phyloP scores from a whole-genome alignment of 2,113 vertebrate species.

The Gnathonemus echidnorhynchus region DNA sequence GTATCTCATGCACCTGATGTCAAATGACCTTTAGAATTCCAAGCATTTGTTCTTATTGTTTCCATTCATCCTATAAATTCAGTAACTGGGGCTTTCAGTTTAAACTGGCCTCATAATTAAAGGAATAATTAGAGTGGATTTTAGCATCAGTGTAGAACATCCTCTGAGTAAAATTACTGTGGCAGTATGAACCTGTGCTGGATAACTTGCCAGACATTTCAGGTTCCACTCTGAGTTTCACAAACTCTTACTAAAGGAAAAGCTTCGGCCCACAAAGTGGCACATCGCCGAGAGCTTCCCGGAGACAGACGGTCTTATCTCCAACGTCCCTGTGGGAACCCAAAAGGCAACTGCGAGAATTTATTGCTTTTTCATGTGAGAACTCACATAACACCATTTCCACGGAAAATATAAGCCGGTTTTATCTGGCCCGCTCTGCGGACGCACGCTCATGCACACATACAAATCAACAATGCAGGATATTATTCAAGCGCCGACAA shows the following conservation, averaged over 20 bases:
- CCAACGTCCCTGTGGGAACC: conserved; percentile 48
- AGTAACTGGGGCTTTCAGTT: not conserved
- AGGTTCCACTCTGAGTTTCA: conserved; percentile 1
- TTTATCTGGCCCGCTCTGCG: conserved; percentile 35
- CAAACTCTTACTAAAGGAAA: conserved; percentile 50
- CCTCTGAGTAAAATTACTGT: not conserved
- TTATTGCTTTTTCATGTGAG: conserved; percentile 53
- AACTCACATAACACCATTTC: conserved; percentile 46
- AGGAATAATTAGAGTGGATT: conserved; percentile 36
- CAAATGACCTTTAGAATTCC: not conserved
- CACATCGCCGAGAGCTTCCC: conserved; percentile 37
- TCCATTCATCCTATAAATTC: not conserved
- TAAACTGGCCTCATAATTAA: conserved; percentile 24
- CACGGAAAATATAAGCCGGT: conserved; percentile 30
- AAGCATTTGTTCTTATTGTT: not conserved
- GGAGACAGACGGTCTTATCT: conserved; percentile 53
- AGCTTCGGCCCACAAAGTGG: conserved; percentile 50
- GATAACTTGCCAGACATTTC: not conserved
- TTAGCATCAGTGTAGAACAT: not conserved
- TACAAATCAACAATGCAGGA: conserved; percentile 50
- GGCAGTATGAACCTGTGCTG: not conserved
- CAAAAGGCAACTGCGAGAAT: conserved; percentile 46
- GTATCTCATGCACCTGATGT: not conserved
- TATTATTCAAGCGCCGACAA: conserved; percentile 60
- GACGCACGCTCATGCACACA: conserved; percentile 41